phyloP scores from a whole-genome alignment of 2,113 vertebrate genomes.

The Indicator indicator region DNA sequence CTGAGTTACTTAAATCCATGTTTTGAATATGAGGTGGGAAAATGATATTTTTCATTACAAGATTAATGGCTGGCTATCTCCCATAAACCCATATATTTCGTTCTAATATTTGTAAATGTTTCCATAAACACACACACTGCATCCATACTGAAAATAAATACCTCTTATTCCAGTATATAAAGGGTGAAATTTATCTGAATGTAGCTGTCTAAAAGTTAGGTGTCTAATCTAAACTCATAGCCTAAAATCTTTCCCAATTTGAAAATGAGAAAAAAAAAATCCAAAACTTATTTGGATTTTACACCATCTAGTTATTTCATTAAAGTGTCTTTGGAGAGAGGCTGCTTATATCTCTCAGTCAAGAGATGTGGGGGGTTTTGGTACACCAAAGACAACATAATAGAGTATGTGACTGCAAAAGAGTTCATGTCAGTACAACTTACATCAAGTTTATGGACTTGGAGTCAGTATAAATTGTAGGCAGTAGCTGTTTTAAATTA shows the following conservation, averaged over 20 bases:
- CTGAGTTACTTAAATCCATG: background rate
- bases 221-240: background rate
- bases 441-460: background rate
- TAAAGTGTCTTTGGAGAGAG: background rate
- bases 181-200: background rate
- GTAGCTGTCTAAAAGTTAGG: background rate
- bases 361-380: rapidly evolving
- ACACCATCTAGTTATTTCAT: background rate
- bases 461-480: background rate
- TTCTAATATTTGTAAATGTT: background rate
- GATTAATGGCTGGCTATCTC: background rate
- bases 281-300: background rate
- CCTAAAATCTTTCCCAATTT: background rate
- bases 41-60: background rate
- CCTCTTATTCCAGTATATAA: background rate
- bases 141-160: background rate
- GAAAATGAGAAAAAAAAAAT: background rate
- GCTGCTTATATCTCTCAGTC: background rate
- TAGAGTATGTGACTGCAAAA: background rate
- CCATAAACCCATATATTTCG: background rate
- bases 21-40: background rate
- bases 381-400: background rate
- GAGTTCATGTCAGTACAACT: background rate
- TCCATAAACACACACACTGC: background rate
- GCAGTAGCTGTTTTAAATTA: background rate